phyloP scores from a whole-genome alignment of 2,113 vertebrate genomes.

The Macaca nemestrina region DNA sequence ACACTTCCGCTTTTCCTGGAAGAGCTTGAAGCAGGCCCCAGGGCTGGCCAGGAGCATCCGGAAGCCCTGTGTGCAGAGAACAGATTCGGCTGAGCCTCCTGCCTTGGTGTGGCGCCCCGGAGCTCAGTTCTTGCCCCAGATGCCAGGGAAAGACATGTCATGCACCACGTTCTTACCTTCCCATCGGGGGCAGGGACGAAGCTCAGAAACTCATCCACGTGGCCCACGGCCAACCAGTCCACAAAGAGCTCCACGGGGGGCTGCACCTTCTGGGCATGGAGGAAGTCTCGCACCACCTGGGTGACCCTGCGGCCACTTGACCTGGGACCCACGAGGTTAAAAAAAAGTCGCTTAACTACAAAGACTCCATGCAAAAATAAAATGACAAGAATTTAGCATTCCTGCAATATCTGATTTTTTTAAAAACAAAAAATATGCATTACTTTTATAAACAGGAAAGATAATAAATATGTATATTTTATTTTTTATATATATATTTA shows the following conservation, averaged over 20 bases:
- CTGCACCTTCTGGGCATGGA: slow-evolving; percentile 92
- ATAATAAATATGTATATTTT: neutral
- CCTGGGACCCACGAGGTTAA: slow-evolving; percentile 42
- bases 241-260: slow-evolving; percentile 90
- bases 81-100: fast-evolving
- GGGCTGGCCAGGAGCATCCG: slow-evolving; percentile 94
- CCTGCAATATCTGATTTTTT: neutral
- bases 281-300: slow-evolving; percentile 90
- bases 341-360: neutral
- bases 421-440: neutral
- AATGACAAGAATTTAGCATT: neutral
- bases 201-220: slow-evolving; percentile 94
- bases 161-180: slow-evolving; percentile 83
- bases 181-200: slow-evolving; percentile 90
- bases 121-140: neutral
- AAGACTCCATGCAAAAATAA: neutral
- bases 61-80: slow-evolving; percentile 87
- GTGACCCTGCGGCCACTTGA: slow-evolving; percentile 88
- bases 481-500: no score
- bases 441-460: neutral
- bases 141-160: fast-evolving
- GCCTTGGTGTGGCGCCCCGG: fast-evolving
- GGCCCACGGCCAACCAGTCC: slow-evolving; percentile 92
- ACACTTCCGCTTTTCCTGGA: slow-evolving; percentile 85
- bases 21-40: slow-evolving; percentile 88